Percentiles rank a stretch among this genome's conserved stretches.
Evolutionary conservation across 2,888 invertebrate species (phyloP).

Genomic region (Leptopterna dolabrata): DNA sequence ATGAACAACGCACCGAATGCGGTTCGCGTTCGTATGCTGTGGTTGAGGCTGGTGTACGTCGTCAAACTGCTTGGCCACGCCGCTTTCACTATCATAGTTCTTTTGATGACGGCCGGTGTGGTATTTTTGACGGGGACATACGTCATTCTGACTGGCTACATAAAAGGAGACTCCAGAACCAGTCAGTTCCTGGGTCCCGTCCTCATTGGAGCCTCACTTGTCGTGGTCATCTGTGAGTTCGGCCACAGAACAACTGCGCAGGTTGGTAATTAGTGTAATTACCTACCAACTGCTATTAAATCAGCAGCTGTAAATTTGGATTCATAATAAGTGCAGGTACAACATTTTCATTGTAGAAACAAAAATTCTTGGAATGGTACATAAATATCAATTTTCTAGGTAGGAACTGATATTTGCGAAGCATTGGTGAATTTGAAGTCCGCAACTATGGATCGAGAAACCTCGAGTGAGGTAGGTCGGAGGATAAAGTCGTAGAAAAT

Average conservation of each 20-base stretch:
- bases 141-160: slow-evolving; percentile 39
- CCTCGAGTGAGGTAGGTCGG: slow-evolving; percentile 18
- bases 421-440: slow-evolving; percentile 43
- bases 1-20: slow-evolving; percentile 34
- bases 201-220: background rate
- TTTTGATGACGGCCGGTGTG: background rate
- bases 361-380: too few species aligned
- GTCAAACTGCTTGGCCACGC: slow-evolving; percentile 26
- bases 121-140: slow-evolving; percentile 31
- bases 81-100: slow-evolving; percentile 36
- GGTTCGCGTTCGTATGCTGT: slow-evolving; percentile 15
- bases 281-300: too few species aligned
- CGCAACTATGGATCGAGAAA: slow-evolving; percentile 26
- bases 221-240: slow-evolving; percentile 29
- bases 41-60: slow-evolving; percentile 42
- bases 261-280: background rate
- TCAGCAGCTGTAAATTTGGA: too few species aligned
- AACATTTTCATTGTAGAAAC: too few species aligned
- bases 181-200: slow-evolving; percentile 26
- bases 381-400: background rate
- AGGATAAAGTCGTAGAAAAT: too few species aligned
- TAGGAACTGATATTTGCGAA: slow-evolving; percentile 29
- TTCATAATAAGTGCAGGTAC: too few species aligned
- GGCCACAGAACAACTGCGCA: slow-evolving; percentile 28
- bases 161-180: slow-evolving; percentile 33